These are phyloP conservation scores for Camelus bactrianus DNA, from an alignment of 2,113 vertebrate species.

Conservation along the genomic window DNA sequence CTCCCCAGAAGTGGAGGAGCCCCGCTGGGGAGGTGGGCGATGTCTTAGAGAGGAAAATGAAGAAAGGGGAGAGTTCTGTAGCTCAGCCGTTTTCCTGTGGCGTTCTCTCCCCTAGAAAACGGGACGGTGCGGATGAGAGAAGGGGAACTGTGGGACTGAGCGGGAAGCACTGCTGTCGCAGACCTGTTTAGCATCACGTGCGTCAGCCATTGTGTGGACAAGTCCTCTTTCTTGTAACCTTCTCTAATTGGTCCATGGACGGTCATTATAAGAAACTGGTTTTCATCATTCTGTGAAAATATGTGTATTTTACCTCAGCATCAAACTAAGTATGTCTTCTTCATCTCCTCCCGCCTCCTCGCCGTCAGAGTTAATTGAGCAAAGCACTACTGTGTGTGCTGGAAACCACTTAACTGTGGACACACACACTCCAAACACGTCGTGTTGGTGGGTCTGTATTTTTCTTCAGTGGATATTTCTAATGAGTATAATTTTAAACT, in stretches of 20 bases:
- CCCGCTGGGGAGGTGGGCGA: too few relatives aligned
- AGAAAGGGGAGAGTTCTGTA: neutral
- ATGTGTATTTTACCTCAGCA: neutral
- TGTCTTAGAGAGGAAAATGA: neutral
- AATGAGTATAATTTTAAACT: neutral
- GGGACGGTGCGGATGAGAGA: neutral
- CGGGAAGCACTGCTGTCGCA: neutral
- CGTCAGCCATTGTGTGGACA: neutral
- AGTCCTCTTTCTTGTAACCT: neutral
- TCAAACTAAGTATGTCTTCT: neutral
- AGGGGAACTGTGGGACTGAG: neutral
- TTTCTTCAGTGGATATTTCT: neutral
- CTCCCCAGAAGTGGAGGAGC: neutral
- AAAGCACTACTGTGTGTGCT: neutral
- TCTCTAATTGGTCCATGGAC: neutral
- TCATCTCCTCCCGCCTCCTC: neutral
- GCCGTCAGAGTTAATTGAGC: neutral
- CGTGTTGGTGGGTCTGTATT: neutral
- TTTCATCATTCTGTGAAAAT: neutral
- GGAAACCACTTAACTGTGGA: neutral
- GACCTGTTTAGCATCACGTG: neutral
- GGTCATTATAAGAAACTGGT: neutral
- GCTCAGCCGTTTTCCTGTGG: neutral
- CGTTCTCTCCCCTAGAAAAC: neutral
- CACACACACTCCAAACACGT: neutral